Conservation (phyloP, 2,113 vertebrate genomes). For the Sporophila hypoxantha region DNA sequence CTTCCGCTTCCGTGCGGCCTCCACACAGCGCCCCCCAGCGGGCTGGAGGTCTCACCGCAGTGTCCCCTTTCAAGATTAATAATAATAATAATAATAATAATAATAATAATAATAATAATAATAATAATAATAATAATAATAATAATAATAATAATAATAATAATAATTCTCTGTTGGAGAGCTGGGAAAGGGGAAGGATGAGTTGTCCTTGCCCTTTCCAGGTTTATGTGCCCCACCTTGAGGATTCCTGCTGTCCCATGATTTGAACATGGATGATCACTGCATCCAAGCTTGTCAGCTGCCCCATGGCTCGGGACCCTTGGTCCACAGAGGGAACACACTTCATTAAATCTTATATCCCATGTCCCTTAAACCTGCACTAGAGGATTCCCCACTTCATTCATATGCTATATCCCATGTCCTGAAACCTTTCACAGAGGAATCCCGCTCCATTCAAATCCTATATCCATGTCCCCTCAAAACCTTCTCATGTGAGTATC, state of each 20-base stretch:
- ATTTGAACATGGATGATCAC: fast-evolving
- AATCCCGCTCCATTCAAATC: fast-evolving
- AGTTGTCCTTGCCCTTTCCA: fast-evolving
- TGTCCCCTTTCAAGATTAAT: background rate
- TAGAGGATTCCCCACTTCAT: no score
- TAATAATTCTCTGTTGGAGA: background rate
- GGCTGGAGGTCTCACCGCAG: background rate
- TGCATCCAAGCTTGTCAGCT: background rate
- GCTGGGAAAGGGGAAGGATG: background rate
- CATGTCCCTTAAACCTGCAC: background rate
- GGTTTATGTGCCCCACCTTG: fast-evolving
- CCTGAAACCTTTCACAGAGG: no score
- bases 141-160: no score
- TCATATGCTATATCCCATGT: background rate
- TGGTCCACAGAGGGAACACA: background rate
- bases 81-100: no score
- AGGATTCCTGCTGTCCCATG: background rate
- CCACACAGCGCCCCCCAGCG: background rate
- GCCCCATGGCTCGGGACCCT: fast-evolving
- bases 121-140: no score
- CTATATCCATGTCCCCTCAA: no score
- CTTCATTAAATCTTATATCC: fast-evolving
- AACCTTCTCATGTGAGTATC: no score
- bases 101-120: no score
- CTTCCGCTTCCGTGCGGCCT: background rate